Conservation (phyloP, 1,140 invertebrate species). For the Drosophila guanche region DNA sequence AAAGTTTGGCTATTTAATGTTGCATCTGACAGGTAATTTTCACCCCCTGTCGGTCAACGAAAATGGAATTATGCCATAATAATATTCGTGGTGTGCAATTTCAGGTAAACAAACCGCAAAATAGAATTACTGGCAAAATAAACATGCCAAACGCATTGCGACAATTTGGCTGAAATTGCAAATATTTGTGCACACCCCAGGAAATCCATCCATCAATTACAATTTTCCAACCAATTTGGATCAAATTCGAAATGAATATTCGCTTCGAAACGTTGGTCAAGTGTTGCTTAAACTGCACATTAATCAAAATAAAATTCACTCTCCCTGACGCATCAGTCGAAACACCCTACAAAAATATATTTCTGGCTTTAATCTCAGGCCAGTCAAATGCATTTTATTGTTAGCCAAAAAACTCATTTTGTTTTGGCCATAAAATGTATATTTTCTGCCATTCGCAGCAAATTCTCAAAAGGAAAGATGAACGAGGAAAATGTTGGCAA, state of each 20-base stretch:
- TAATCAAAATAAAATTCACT: conserved; percentile 32
- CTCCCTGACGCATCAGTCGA: conserved; percentile 7
- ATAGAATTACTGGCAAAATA: conserved; percentile 38
- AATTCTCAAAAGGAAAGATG: not conserved
- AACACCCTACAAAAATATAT: conserved; percentile 14
- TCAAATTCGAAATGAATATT: conserved; percentile 2
- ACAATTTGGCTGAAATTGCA: conserved; percentile 28
- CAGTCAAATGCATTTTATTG: conserved; percentile 14
- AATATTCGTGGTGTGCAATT: conserved; percentile 27
- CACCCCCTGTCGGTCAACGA: too few relatives aligned
- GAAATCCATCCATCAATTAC: conserved; percentile 34
- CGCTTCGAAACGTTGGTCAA: conserved; percentile 3
- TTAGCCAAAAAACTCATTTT: conserved; percentile 18
- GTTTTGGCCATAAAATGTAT: conserved; percentile 9
- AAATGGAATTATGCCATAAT: conserved; percentile 34
- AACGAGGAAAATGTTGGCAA: not conserved
- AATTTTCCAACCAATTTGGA: conserved; percentile 4
- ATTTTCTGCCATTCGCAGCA: not conserved
- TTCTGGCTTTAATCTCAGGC: conserved; percentile 11
- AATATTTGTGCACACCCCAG: conserved; percentile 28
- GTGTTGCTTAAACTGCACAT: conserved; percentile 5
- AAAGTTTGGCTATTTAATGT: conserved; percentile 13
- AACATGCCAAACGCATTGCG: conserved; percentile 34
- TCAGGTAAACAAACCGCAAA: conserved; percentile 37
- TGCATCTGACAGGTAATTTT: conserved; percentile 3